Conservation (phyloP, 2,113 vertebrate species). For the Bothrops jararaca region DNA sequence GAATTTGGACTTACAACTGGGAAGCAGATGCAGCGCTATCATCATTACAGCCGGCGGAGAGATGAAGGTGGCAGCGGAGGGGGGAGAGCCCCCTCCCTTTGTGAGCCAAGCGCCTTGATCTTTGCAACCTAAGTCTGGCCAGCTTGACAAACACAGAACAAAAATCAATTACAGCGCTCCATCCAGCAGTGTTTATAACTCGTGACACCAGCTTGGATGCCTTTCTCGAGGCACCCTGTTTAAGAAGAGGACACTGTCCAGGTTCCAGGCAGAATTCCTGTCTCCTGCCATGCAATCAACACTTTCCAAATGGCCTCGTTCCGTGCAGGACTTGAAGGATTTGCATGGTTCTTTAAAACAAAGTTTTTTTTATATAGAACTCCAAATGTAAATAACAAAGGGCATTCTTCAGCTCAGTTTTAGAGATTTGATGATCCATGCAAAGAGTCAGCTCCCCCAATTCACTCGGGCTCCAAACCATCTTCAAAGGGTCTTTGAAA, state of each 20-base stretch:
- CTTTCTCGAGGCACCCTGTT: not conserved
- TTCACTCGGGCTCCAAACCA: not conserved
- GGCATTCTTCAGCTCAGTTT: not conserved
- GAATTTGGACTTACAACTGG: slow-evolving; percentile 18
- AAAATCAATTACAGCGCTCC: slow-evolving; percentile 27
- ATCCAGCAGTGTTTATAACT: slow-evolving; percentile 22
- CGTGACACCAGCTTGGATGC: slow-evolving; percentile 14
- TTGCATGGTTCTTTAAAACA: not conserved
- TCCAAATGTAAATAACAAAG: not conserved
- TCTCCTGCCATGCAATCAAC: not conserved
- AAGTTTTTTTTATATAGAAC: not conserved
- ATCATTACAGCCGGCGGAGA: not conserved
- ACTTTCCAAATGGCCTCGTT: not conserved
- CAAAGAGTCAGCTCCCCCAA: not conserved
- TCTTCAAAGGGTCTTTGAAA: not conserved
- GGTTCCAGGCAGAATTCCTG: not conserved
- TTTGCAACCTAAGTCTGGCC: slow-evolving; percentile 30
- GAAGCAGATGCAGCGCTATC: slow-evolving; percentile 21
- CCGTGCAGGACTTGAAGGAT: not conserved
- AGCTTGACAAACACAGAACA: slow-evolving; percentile 38
- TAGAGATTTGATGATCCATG: not conserved
- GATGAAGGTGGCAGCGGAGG: slow-evolving; percentile 22
- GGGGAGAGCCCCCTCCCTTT: slow-evolving; percentile 6
- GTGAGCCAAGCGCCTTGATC: slow-evolving; percentile 40
- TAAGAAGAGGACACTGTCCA: slow-evolving; percentile 21